phyloP scores from a whole-genome alignment of 2,888 invertebrate genomes.

The Drepana falcataria region DNA sequence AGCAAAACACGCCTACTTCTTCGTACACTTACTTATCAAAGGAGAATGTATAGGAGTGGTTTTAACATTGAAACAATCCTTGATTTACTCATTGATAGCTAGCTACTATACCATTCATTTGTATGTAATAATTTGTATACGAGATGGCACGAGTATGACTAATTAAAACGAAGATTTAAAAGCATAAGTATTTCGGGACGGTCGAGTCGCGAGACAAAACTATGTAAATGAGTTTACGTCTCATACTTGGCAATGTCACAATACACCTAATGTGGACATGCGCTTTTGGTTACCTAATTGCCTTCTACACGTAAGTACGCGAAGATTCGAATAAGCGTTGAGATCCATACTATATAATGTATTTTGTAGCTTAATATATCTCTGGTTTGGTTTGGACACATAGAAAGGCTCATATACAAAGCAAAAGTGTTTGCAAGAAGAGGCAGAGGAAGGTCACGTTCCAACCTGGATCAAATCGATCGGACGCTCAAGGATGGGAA shows the following conservation, averaged over 20 bases:
- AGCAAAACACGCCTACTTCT: too few species aligned
- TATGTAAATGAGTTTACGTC: constrained; percentile 9
- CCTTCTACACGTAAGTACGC: background rate
- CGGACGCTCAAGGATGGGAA: too few species aligned
- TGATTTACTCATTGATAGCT: background rate
- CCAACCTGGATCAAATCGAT: too few species aligned
- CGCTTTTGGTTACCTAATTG: background rate
- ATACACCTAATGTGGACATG: constrained; percentile 7
- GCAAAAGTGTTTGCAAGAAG: too few species aligned
- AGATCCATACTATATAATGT: too few species aligned
- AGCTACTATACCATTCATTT: background rate
- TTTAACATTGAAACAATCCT: background rate
- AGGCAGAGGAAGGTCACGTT: too few species aligned
- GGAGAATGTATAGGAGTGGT: background rate
- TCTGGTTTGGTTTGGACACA: too few species aligned
- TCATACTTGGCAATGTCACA: constrained; percentile 12
- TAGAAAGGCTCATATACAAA: too few species aligned
- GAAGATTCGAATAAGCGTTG: too few species aligned
- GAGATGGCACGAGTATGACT: background rate
- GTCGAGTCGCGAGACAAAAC: constrained; percentile 2
- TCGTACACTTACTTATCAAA: background rate
- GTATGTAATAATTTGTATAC: background rate
- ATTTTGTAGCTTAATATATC: too few species aligned
- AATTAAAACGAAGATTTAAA: background rate
- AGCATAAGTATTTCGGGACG: background rate